Evolutionary conservation across 2,888 invertebrate species (phyloP).

Genomic region (Drosophila suboccidentalis): DNA sequence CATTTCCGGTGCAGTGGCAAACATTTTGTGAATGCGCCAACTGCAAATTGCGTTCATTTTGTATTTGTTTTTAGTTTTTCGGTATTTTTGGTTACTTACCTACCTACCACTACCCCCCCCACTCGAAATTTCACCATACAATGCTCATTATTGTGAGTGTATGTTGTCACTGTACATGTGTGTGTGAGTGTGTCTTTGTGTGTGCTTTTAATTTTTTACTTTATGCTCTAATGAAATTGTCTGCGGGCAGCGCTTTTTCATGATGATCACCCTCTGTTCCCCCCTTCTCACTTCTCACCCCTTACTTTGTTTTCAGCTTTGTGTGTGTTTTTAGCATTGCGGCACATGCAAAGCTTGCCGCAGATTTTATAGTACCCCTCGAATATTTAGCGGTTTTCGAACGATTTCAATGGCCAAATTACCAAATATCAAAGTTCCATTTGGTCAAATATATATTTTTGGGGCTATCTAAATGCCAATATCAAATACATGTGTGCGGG

Average conservation of each 20-base stretch:
- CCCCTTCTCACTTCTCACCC: neutral
- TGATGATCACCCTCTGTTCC: conserved; percentile 15
- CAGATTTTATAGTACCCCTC: conserved; percentile 61
- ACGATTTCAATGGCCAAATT: conserved; percentile 22
- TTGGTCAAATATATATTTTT: conserved; percentile 7
- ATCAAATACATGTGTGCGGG: neutral
- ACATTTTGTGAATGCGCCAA: conserved; percentile 74
- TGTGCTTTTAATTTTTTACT: conserved; percentile 60
- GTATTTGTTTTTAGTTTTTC: conserved; percentile 65
- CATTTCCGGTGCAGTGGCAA: conserved; percentile 70
- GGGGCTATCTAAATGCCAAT: conserved; percentile 1
- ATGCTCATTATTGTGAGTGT: conserved; percentile 44
- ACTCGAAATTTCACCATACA: conserved; percentile 9
- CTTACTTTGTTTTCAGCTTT: conserved; percentile 36
- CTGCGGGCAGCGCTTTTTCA: conserved; percentile 65
- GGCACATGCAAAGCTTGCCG: conserved; percentile 55
- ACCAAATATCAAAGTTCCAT: conserved; percentile 39
- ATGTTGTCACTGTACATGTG: conserved; percentile 24
- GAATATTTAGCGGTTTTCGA: conserved; percentile 38
- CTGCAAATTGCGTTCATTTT: conserved; percentile 43
- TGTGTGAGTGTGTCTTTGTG: conserved; percentile 27
- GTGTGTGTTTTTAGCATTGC: conserved; percentile 51
- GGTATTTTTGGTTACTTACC: conserved; percentile 52
- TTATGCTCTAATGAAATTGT: conserved; percentile 76
- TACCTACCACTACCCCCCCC: conserved; percentile 3